phyloP scores from a whole-genome alignment of 2,888 invertebrate species.

The Gymnocheta viridis region DNA sequence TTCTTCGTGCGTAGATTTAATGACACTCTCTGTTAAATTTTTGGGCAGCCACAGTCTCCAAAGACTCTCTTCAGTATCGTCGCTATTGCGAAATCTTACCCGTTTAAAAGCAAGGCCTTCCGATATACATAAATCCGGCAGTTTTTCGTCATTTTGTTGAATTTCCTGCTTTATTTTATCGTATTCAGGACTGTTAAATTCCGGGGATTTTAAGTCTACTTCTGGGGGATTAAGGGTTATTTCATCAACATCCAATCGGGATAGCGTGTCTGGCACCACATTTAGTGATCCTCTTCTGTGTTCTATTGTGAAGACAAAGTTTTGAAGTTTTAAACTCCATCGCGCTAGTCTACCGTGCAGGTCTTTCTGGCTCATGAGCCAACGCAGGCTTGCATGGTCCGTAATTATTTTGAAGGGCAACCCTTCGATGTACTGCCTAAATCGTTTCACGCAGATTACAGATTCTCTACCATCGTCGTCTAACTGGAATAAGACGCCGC shows the following conservation, averaged over 20 bases:
- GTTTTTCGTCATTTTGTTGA: no score
- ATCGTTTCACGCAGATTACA: no score
- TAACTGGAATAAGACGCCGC: constrained; percentile 42
- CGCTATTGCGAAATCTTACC: not conserved
- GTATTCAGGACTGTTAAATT: constrained; percentile 10
- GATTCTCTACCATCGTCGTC: constrained; percentile 9
- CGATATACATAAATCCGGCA: no score
- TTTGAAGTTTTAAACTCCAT: constrained; percentile 29
- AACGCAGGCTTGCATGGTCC: no score
- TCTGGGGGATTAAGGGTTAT: not conserved
- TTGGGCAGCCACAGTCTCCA: constrained; percentile 35
- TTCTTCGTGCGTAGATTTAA: no score
- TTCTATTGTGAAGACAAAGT: constrained; percentile 29
- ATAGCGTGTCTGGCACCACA: constrained; percentile 33
- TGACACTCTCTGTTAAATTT: no score
- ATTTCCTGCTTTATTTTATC: no score
- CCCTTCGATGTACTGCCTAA: no score
- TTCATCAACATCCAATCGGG: constrained; percentile 17
- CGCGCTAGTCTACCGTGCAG: no score
- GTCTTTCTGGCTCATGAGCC: no score
- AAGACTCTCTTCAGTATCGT: constrained; percentile 18
- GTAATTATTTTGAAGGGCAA: no score
- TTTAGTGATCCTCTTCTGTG: constrained; percentile 38
- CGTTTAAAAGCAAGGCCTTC: constrained; percentile 20
- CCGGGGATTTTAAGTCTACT: not conserved